Conservation (phyloP, 53 echinoderm and acorn worm genomes). For the Crossaster papposus region DNA sequence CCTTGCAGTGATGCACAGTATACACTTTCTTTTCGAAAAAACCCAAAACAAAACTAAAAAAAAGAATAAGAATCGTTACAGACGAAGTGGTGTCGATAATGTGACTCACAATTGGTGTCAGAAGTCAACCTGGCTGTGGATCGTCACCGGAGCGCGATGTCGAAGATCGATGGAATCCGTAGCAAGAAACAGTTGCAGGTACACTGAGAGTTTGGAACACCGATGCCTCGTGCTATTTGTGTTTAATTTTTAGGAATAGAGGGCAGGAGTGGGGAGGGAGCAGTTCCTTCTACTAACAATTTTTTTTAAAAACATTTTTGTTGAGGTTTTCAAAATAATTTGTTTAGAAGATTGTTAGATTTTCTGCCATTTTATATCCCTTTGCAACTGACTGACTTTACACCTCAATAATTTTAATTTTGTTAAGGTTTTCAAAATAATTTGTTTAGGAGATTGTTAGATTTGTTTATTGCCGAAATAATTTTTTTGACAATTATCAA, state of each 20-base stretch:
- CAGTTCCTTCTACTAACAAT: no score
- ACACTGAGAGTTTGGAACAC: background rate
- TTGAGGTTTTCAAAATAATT: no score
- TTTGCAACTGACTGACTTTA: background rate
- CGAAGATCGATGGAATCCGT: constrained; percentile 21
- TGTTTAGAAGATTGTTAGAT: no score
- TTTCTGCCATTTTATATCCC: background rate
- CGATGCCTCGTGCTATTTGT: background rate
- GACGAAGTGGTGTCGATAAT: constrained; percentile 5
- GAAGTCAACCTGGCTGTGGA: constrained; percentile 27
- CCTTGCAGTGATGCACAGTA: background rate
- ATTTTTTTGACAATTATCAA: no score
- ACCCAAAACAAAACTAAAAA: no score
- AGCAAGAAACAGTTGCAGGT: no score
- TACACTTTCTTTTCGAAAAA: background rate
- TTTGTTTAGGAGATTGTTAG: no score
- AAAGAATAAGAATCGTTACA: background rate
- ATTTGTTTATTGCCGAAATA: no score
- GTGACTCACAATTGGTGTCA: constrained; percentile 45
- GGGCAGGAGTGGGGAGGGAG: background rate
- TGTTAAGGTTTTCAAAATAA: no score
- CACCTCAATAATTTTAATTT: background rate
- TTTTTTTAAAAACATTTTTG: no score
- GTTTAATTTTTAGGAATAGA: background rate
- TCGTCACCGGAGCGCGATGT: background rate